Conservation (phyloP, 2,113 vertebrate genomes). For the Anhinga rufa region DNA sequence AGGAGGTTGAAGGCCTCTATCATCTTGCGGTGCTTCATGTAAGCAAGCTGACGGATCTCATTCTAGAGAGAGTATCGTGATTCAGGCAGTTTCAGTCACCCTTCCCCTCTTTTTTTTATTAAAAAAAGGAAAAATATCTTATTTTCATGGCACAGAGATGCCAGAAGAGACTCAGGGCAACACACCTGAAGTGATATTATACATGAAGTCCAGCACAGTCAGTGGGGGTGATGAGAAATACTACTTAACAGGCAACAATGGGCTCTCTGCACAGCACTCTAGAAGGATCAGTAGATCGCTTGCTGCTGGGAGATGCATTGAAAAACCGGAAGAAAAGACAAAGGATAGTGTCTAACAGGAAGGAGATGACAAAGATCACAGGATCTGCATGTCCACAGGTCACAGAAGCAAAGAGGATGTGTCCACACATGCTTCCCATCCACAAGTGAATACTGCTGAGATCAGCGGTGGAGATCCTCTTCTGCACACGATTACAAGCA, state of each 20-base stretch:
- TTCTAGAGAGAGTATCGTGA: slow-evolving; percentile 68
- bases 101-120: too few species aligned
- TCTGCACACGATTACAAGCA: background rate
- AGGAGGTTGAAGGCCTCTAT: slow-evolving; percentile 84
- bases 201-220: background rate
- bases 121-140: background rate
- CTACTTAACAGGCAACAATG: background rate
- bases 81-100: background rate
- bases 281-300: background rate
- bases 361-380: background rate
- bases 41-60: slow-evolving; percentile 87
- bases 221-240: background rate
- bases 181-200: background rate
- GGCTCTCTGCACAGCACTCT: background rate
- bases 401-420: background rate
- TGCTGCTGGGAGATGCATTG: background rate
- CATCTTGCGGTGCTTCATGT: slow-evolving; percentile 90
- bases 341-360: background rate
- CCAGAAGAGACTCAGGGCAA: background rate
- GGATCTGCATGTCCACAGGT: background rate
- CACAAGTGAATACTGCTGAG: background rate
- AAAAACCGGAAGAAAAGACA: background rate
- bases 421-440: background rate
- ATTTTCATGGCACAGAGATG: background rate
- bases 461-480: background rate